These are phyloP conservation scores for Drosophila varians DNA, from an alignment of 1,140 invertebrate species.

Conservation along the genomic window DNA sequence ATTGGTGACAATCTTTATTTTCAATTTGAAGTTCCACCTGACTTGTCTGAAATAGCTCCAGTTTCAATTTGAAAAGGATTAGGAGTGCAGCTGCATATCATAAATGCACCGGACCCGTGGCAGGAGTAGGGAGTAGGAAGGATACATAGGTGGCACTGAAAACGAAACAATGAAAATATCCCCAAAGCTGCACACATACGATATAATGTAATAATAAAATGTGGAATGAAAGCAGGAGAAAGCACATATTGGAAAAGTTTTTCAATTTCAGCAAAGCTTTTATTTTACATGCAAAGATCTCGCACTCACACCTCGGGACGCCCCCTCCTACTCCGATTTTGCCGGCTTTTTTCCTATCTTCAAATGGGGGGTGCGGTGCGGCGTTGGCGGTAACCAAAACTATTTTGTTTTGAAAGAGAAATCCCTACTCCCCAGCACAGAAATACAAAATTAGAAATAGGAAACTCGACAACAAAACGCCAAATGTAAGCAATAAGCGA, in stretches of 20 bases:
- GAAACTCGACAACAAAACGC: slow-evolving; percentile 58
- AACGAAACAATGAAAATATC: slow-evolving; percentile 74
- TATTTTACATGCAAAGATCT: slow-evolving; percentile 77
- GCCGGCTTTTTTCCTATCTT: slow-evolving; percentile 8
- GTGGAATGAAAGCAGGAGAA: slow-evolving; percentile 44
- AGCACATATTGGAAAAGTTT: slow-evolving; percentile 78
- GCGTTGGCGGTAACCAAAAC: slow-evolving; percentile 59
- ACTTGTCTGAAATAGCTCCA: slow-evolving; percentile 17
- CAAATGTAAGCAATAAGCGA: slow-evolving; percentile 80
- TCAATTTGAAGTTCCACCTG: slow-evolving; percentile 29
- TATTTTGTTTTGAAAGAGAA: slow-evolving; percentile 64
- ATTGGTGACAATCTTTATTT: slow-evolving; percentile 28
- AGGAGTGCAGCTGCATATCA: slow-evolving; percentile 42
- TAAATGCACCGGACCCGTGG: slow-evolving; percentile 26
- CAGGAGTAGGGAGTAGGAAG: neutral
- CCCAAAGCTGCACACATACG: slow-evolving; percentile 33
- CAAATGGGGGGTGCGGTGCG: slow-evolving; percentile 35
- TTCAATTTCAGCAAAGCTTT: slow-evolving; percentile 78
- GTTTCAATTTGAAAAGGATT: slow-evolving; percentile 33
- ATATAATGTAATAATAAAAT: slow-evolving; percentile 55
- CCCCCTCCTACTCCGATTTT: neutral
- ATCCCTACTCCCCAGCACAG: slow-evolving; percentile 33
- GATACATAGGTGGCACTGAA: slow-evolving; percentile 41
- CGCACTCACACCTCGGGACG: slow-evolving; percentile 37
- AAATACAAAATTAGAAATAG: slow-evolving; percentile 70